phyloP scores from a whole-genome alignment of 2,888 invertebrate genomes.

The Drosophila barbarae region DNA sequence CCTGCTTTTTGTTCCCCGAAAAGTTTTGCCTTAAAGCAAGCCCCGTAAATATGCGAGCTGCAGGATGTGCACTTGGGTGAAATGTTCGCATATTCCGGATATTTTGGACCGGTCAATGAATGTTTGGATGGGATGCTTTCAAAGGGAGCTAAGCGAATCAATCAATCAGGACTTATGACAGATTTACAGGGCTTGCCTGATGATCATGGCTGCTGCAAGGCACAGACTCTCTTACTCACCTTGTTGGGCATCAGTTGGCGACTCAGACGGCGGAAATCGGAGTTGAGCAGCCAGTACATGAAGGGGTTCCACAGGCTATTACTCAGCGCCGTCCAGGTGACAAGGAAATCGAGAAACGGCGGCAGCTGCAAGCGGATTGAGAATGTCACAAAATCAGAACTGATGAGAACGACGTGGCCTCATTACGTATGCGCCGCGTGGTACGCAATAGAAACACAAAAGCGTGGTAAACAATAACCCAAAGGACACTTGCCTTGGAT shows the following conservation, averaged over 20 bases:
- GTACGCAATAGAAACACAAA: slow-evolving; percentile 10
- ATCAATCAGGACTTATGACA: slow-evolving; percentile 43
- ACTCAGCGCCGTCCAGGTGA: slow-evolving; percentile 92
- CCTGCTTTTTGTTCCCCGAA: not conserved
- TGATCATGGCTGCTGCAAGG: slow-evolving; percentile 15
- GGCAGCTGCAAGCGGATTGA: slow-evolving; percentile 83
- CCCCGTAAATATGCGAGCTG: slow-evolving; percentile 12
- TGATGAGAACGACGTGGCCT: slow-evolving; percentile 30
- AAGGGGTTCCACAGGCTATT: slow-evolving; percentile 96
- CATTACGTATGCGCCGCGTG: slow-evolving; percentile 57
- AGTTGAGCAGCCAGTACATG: slow-evolving; percentile 92
- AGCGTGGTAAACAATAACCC: not conserved
- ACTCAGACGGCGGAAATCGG: slow-evolving; percentile 90
- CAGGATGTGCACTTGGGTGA: slow-evolving; percentile 24
- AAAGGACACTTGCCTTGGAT: slow-evolving; percentile 83
- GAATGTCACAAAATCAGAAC: slow-evolving; percentile 35
- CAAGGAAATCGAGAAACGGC: slow-evolving; percentile 89
- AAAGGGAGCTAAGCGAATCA: slow-evolving; percentile 34
- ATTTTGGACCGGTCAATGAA: slow-evolving; percentile 8
- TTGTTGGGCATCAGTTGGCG: slow-evolving; percentile 87
- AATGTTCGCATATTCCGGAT: slow-evolving; percentile 11
- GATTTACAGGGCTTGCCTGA: slow-evolving; percentile 17
- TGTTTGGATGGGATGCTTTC: slow-evolving; percentile 13
- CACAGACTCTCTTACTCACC: slow-evolving; percentile 81
- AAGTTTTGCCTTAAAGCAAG: slow-evolving; percentile 19